Conservation (phyloP, 2,113 vertebrate species). For the Pandion haliaetus region DNA sequence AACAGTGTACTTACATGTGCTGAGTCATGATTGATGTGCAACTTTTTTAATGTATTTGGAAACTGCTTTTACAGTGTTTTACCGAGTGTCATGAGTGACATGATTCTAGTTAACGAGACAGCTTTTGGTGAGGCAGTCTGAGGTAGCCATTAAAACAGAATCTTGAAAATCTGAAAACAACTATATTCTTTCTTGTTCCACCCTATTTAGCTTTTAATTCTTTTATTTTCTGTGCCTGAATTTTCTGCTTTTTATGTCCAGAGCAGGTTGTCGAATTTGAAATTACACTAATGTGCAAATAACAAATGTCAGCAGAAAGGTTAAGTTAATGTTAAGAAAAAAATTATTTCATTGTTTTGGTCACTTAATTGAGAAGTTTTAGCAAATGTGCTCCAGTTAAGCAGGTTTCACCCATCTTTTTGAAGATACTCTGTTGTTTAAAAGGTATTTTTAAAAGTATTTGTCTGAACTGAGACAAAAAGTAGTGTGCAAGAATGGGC, state of each 20-base stretch:
- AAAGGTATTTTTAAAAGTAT: neutral
- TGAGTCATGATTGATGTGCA: neutral
- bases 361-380: neutral
- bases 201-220: neutral
- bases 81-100: neutral
- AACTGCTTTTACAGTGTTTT: neutral
- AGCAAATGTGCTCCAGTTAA: neutral
- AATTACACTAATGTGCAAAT: neutral
- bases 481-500: neutral
- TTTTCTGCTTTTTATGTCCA: neutral
- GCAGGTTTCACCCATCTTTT: neutral
- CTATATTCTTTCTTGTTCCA: neutral
- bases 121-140: neutral
- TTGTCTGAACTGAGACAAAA: neutral
- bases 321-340: neutral
- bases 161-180: neutral
- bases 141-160: neutral
- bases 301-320: neutral
- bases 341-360: neutral
- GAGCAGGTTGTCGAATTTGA: neutral
- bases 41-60: neutral
- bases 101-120: neutral
- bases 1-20: accelerated
- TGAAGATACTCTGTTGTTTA: neutral
- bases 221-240: neutral